These are phyloP conservation scores for Hoplodrina blanda DNA, from an alignment of 2,888 invertebrate genomes.

Conservation along the genomic window DNA sequence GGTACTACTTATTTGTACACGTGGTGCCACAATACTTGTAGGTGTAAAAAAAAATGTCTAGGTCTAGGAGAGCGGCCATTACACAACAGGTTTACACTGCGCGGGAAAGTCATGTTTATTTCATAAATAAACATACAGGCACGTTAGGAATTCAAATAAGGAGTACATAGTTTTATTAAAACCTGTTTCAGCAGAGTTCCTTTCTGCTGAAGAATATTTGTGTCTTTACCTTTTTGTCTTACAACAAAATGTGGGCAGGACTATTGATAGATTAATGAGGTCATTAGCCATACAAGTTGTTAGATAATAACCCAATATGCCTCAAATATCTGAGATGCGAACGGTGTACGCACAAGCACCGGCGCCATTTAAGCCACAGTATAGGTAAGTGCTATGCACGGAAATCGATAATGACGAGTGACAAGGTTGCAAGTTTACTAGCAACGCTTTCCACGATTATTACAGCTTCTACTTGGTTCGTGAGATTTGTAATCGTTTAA, in stretches of 20 bases:
- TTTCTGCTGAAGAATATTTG: constrained; percentile 30
- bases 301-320: background rate
- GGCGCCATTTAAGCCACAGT: constrained; percentile 39
- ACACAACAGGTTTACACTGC: constrained; percentile 43
- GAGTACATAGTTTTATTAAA: constrained; percentile 39
- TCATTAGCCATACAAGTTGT: constrained; percentile 9
- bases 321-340: background rate
- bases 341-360: constrained; percentile 31
- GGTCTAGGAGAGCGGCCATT: constrained; percentile 28
- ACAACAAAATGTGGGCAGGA: constrained; percentile 3
- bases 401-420: constrained; percentile 49
- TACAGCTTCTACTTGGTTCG: constrained; percentile 1
- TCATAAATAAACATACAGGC: constrained; percentile 39
- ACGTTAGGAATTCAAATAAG: constrained; percentile 43
- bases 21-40: background rate
- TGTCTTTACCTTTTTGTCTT: constrained; percentile 7
- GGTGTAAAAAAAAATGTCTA: constrained; percentile 2
- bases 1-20: background rate
- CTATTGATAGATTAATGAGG: background rate
- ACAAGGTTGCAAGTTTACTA: constrained; percentile 50
- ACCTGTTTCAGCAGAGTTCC: constrained; percentile 37
- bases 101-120: constrained; percentile 50
- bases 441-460: constrained; percentile 24
- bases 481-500: background rate
- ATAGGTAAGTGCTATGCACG: constrained; percentile 42